These are phyloP conservation scores for Emmelina monodactyla DNA, from an alignment of 2,888 invertebrate species.

Conservation along the genomic window DNA sequence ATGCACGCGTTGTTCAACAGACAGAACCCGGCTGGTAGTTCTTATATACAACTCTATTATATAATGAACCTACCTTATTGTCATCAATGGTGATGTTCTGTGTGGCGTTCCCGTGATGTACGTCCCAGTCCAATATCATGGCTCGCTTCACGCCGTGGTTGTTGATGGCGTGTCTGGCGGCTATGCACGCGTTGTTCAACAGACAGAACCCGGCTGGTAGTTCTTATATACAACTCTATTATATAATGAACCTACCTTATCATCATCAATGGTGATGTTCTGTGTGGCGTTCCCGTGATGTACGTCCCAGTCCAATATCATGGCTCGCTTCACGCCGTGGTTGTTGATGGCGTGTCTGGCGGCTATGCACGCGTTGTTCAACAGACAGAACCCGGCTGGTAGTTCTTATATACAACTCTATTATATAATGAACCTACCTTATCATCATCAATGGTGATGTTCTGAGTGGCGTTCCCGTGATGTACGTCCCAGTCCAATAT, in stretches of 20 bases:
- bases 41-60: too few species aligned
- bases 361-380: constrained; percentile 86
- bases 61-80: constrained; percentile 58
- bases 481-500: constrained; percentile 97
- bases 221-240: too few species aligned
- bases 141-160: constrained; percentile 66
- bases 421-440: too few species aligned
- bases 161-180: constrained; percentile 76
- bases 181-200: constrained; percentile 86
- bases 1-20: constrained; percentile 87
- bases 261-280: constrained; percentile 75
- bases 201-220: constrained; percentile 97
- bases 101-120: constrained; percentile 95
- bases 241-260: too few species aligned
- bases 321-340: constrained; percentile 65
- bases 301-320: constrained; percentile 94
- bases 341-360: constrained; percentile 75
- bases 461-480: constrained; percentile 93
- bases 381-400: constrained; percentile 94
- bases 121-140: constrained; percentile 92
- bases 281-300: constrained; percentile 96
- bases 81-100: constrained; percentile 79
- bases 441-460: constrained; percentile 75
- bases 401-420: too few species aligned
- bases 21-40: too few species aligned